These are phyloP conservation scores for Hirtodrosophila trivittata DNA, from an alignment of 2,888 invertebrate genomes.

Conservation along the genomic window DNA sequence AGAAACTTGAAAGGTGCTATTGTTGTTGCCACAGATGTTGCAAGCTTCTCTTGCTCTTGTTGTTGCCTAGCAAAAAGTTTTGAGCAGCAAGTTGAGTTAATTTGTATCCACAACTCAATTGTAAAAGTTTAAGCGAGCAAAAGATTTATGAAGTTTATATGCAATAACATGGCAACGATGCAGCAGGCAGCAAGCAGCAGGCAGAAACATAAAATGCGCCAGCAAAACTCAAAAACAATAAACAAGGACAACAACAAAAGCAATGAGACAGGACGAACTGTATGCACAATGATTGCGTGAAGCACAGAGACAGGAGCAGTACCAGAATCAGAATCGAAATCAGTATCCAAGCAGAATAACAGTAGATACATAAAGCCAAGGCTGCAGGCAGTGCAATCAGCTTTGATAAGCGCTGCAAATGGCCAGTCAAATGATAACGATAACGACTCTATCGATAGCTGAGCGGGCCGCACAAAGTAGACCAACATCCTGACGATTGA, in stretches of 20 bases:
- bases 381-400: conserved; percentile 73
- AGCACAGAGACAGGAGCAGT: not conserved
- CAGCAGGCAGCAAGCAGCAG: conserved; percentile 16
- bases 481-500: conserved; percentile 54
- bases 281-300: conserved; percentile 13
- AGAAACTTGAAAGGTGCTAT: too few relatives aligned
- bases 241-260: conserved; percentile 37
- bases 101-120: conserved; percentile 79
- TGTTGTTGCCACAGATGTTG: conserved; percentile 35
- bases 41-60: conserved; percentile 35
- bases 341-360: not conserved
- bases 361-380: conserved; percentile 19
- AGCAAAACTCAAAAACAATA: conserved; percentile 53
- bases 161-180: conserved; percentile 62
- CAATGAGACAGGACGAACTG: conserved; percentile 21
- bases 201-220: conserved; percentile 18
- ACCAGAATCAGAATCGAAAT: too few relatives aligned
- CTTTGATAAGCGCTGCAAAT: conserved; percentile 76
- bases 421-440: conserved; percentile 71
- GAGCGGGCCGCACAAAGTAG: conserved; percentile 7
- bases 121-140: conserved; percentile 76
- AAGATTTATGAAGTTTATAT: conserved; percentile 78
- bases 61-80: conserved; percentile 69
- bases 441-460: conserved; percentile 64
- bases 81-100: conserved; percentile 75